Conservation (phyloP, 92 coral and sea anemone genomes). For the Metridium senile region DNA sequence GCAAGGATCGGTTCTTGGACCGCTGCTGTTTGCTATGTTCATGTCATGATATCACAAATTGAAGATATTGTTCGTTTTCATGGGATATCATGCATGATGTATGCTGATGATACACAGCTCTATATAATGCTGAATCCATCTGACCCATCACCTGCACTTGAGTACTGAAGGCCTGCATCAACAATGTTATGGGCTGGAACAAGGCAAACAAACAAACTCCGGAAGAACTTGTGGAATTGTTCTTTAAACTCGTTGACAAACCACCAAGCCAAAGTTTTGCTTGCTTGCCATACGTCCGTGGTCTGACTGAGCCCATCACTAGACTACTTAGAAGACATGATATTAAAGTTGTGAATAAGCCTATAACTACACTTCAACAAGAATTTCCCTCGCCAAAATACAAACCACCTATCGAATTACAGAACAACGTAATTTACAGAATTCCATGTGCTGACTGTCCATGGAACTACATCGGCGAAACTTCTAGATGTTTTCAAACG, state of each 20-base stretch:
- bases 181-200: not conserved
- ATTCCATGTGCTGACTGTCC: conserved; percentile 19
- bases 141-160: too few relatives aligned
- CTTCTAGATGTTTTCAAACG: conserved; percentile 4
- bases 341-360: conserved; percentile 2
- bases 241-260: not conserved
- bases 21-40: too few relatives aligned
- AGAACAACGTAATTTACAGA: conserved; percentile 11
- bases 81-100: too few relatives aligned
- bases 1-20: too few relatives aligned
- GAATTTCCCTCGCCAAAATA: conserved; percentile 15
- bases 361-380: not conserved
- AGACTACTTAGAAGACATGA: conserved; percentile 12
- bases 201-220: not conserved
- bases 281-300: conserved; percentile 2
- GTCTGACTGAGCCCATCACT: conserved; percentile 8
- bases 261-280: not conserved
- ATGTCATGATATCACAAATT: too few relatives aligned
- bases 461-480: conserved; percentile 17
- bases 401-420: conserved; percentile 15
- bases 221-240: not conserved
- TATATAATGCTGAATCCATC: too few relatives aligned
- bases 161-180: too few relatives aligned
- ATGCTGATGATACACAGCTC: too few relatives aligned
- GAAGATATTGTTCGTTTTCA: too few relatives aligned